A percentile compares a stretch with the other conserved stretches of the same genome.
These are phyloP conservation scores for Phaonia tiefii DNA, from an alignment of 2,888 invertebrate genomes.

Conservation along the genomic window DNA sequence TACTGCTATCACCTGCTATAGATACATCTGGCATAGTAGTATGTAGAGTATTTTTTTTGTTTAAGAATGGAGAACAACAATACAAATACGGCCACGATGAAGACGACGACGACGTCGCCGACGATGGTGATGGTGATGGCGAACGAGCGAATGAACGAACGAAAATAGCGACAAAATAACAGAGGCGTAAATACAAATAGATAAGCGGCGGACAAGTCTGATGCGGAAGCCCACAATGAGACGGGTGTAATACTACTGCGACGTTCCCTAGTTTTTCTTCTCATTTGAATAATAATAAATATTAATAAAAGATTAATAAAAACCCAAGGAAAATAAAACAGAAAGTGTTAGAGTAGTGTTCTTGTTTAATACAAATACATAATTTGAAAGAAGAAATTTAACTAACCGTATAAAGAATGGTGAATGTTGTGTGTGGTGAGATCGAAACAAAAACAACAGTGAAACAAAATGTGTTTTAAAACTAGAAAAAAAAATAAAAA, in stretches of 20 bases:
- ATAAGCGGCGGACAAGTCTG: constrained; percentile 53
- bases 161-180: constrained; percentile 59
- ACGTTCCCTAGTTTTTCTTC: constrained; percentile 33
- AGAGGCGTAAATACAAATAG: constrained; percentile 65
- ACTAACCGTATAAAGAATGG: not conserved
- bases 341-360: not conserved
- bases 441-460: not conserved
- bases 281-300: constrained; percentile 3
- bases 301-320: not conserved
- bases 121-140: constrained; percentile 45
- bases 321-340: not conserved
- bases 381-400: not conserved
- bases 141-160: constrained; percentile 38
- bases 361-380: too few relatives aligned
- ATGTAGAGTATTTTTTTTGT: not conserved
- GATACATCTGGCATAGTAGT: not conserved
- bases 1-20: constrained; percentile 4
- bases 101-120: constrained; percentile 37
- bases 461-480: not conserved
- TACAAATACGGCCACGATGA: constrained; percentile 17
- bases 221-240: constrained; percentile 56
- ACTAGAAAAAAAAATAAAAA: not conserved
- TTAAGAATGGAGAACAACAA: constrained; percentile 38
- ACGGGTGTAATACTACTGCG: constrained; percentile 39
- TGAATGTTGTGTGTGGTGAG: not conserved